These are phyloP conservation scores for Mobula birostris DNA, from an alignment of 2,113 vertebrate species.

Conservation along the genomic window DNA sequence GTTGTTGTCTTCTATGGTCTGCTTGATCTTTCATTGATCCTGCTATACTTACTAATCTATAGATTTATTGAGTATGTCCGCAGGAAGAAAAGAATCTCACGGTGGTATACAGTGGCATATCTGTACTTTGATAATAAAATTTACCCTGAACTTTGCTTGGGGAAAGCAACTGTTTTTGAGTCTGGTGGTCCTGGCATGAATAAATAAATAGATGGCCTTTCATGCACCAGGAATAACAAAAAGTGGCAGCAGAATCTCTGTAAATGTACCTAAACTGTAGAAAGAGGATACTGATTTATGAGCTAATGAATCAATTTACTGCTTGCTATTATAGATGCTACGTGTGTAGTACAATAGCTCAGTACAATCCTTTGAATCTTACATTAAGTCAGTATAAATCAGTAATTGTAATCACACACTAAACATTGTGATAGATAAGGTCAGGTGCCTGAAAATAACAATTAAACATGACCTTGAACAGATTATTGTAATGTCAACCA, in stretches of 20 bases:
- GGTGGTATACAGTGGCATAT: no score
- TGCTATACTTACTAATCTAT: no score
- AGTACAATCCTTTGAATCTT: background rate
- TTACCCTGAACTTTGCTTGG: no score
- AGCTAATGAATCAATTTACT: slow-evolving; percentile 33
- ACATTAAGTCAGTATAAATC: slow-evolving; percentile 31
- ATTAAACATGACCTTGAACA: slow-evolving; percentile 37
- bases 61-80: no score
- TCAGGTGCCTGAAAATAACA: slow-evolving; percentile 33
- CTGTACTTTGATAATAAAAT: no score
- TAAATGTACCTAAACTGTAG: background rate
- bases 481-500: slow-evolving; percentile 55
- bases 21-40: no score
- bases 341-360: background rate
- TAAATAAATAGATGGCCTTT: background rate
- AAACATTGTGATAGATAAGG: slow-evolving; percentile 30
- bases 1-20: no score
- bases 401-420: slow-evolving; percentile 29
- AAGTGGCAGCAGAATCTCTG: slow-evolving; percentile 10
- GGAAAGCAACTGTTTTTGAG: no score
- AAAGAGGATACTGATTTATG: slow-evolving; percentile 22
- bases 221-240: background rate
- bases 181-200: no score
- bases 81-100: no score
- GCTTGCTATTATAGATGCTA: slow-evolving; percentile 22